Evolutionary conservation across 2,113 vertebrate species (phyloP).

Genomic region (Boulengeromyrus knoepffleri): DNA sequence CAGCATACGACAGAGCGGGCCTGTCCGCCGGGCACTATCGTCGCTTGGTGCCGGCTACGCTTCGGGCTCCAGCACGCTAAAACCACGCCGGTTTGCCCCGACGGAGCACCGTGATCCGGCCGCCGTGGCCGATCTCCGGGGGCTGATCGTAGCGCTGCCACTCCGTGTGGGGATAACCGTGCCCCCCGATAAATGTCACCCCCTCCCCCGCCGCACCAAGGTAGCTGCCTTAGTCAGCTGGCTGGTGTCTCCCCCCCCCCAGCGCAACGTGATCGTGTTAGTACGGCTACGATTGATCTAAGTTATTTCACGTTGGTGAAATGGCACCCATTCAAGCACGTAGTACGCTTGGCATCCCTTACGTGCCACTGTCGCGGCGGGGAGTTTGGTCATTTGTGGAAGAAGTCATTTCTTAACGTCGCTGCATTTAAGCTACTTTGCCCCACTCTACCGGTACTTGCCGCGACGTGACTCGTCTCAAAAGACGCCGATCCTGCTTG

Average conservation of each 20-base stretch:
- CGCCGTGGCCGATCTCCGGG: background rate
- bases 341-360: background rate
- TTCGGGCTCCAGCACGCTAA: background rate
- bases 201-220: background rate
- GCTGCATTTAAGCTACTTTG: background rate
- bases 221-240: conserved; percentile 18
- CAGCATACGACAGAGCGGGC: conserved; percentile 15
- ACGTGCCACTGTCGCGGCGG: background rate
- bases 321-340: background rate
- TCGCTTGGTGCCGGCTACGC: conserved; percentile 41
- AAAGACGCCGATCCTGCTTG: background rate
- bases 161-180: background rate
- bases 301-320: background rate
- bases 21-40: conserved; percentile 24
- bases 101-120: background rate
- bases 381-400: background rate
- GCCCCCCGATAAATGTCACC: background rate
- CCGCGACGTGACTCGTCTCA: background rate
- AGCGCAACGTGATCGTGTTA: background rate
- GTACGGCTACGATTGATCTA: background rate
- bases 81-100: conserved; percentile 5
- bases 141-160: background rate
- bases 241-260: background rate
- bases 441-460: background rate
- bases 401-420: background rate